Conservation (phyloP, 2,797 vertebrate species). For the Hephaestus fuliginosus region DNA sequence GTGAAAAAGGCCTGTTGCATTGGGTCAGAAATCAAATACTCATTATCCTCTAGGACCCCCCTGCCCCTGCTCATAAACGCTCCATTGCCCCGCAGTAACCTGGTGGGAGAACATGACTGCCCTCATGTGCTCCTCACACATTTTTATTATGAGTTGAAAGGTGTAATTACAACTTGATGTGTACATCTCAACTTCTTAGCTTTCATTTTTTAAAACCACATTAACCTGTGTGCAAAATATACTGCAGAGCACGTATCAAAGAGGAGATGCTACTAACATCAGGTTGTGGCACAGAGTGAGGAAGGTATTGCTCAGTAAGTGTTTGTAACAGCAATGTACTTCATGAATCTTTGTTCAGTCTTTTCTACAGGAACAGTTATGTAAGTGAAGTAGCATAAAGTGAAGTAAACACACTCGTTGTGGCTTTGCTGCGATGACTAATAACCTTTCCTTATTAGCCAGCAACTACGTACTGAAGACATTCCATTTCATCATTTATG, state of each 20-base stretch:
- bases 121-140: background rate
- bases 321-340: background rate
- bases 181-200: no score
- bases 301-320: background rate
- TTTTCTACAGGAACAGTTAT: background rate
- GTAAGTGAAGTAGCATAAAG: no score
- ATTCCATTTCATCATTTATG: background rate
- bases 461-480: no score
- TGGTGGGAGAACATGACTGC: background rate
- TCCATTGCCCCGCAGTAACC: background rate
- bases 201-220: no score
- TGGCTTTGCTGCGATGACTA: background rate
- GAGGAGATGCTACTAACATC: background rate
- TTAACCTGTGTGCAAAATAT: no score
- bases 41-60: background rate
- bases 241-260: background rate
- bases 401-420: background rate
- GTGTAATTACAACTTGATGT: no score
- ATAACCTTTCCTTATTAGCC: background rate
- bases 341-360: background rate
- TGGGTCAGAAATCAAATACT: background rate
- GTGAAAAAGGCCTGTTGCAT: background rate
- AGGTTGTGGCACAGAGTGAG: background rate
- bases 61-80: background rate
- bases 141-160: no score